Conservation (phyloP, 2,888 invertebrate species). For the Nebria salina region DNA sequence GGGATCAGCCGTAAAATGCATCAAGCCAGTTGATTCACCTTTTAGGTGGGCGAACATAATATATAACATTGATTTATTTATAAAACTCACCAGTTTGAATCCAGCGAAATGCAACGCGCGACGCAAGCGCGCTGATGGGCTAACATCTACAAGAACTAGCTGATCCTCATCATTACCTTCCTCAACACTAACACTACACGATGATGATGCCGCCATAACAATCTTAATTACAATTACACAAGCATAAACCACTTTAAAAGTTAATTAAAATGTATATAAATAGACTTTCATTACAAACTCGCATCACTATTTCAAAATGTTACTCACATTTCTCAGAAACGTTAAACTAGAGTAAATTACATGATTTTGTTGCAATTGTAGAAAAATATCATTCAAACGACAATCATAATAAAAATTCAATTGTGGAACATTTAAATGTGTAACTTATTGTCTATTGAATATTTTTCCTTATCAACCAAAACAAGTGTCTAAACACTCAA, state of each 20-base stretch:
- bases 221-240: neutral
- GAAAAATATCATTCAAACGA: no score
- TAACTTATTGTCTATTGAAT: no score
- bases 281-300: slow-evolving; percentile 37
- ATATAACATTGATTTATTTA: neutral
- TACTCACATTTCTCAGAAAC: slow-evolving; percentile 50
- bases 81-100: slow-evolving; percentile 66
- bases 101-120: slow-evolving; percentile 68
- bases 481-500: neutral
- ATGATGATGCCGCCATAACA: slow-evolving; percentile 57
- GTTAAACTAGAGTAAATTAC: no score
- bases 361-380: no score
- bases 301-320: neutral
- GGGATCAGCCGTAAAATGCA: no score
- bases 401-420: no score
- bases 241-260: neutral
- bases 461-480: no score
- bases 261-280: neutral
- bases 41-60: no score
- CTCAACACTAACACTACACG: slow-evolving; percentile 21
- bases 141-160: slow-evolving; percentile 60
- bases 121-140: slow-evolving; percentile 66
- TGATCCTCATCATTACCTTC: slow-evolving; percentile 59
- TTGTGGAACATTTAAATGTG: no score
- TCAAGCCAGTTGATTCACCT: no score